phyloP scores from a whole-genome alignment of 1,140 invertebrate species.

The Calliphora vicina region DNA sequence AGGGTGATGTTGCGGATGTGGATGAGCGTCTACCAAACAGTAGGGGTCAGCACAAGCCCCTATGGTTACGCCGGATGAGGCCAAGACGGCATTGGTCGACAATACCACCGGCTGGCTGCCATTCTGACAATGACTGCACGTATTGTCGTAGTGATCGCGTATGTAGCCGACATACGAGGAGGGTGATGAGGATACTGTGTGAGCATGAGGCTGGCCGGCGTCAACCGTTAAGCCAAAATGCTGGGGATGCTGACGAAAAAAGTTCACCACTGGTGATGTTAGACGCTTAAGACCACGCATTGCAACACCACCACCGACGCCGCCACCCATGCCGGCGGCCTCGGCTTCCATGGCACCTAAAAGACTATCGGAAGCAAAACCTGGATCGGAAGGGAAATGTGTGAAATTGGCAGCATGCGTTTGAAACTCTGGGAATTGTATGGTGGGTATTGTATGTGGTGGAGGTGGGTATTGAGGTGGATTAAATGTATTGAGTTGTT shows the following conservation, averaged over 20 bases:
- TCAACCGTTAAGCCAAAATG: slow-evolving; percentile 39
- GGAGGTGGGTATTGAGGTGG: slow-evolving; percentile 42
- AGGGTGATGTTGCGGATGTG: slow-evolving; percentile 58
- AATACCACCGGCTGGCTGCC: slow-evolving; percentile 59
- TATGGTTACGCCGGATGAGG: slow-evolving; percentile 52
- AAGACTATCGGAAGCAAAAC: slow-evolving; percentile 42
- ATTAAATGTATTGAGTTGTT: slow-evolving; percentile 48
- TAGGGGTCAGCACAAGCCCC: slow-evolving; percentile 56
- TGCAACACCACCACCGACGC: slow-evolving; percentile 3
- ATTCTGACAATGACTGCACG: slow-evolving; percentile 60
- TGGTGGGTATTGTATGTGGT: slow-evolving; percentile 37
- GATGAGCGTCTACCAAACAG: slow-evolving; percentile 57
- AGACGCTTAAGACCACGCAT: slow-evolving; percentile 56
- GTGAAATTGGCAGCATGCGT: slow-evolving; percentile 42
- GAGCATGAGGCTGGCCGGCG: slow-evolving; percentile 48
- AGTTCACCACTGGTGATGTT: slow-evolving; percentile 59
- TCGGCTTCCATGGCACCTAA: slow-evolving; percentile 38
- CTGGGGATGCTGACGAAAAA: slow-evolving; percentile 53
- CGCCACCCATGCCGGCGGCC: slow-evolving; percentile 42
- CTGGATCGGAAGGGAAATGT: slow-evolving; percentile 40
- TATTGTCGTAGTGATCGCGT: slow-evolving; percentile 59
- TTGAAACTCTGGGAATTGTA: slow-evolving; percentile 42
- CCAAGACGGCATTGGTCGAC: slow-evolving; percentile 56
- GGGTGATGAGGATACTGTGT: slow-evolving; percentile 55
- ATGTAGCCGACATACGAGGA: slow-evolving; percentile 58